Percentiles rank a stretch among this genome's conserved stretches.
phyloP scores from a whole-genome alignment of 2,888 invertebrate species.

The Chloroclysta siterata region DNA sequence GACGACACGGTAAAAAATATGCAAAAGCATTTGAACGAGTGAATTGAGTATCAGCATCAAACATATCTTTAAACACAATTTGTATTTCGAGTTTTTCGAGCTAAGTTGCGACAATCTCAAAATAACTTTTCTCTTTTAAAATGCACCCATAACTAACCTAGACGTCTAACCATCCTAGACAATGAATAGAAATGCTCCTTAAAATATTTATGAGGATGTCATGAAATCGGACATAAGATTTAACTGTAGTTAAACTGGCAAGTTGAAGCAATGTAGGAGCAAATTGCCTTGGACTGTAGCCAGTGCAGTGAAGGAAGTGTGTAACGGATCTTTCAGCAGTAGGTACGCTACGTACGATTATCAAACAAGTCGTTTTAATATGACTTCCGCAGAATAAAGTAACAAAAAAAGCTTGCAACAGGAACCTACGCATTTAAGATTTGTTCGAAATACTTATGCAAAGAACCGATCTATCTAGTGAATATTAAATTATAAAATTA shows the following conservation, averaged over 20 bases:
- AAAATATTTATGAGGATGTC: slow-evolving; percentile 31
- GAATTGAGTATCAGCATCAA: neutral
- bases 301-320: slow-evolving; percentile 35
- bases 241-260: slow-evolving; percentile 27
- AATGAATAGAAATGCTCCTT: slow-evolving; percentile 19
- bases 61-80: too few relatives aligned
- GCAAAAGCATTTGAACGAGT: too few relatives aligned
- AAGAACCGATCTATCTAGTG: slow-evolving; percentile 26
- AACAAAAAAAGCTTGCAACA: slow-evolving; percentile 9
- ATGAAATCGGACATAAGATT: slow-evolving; percentile 28
- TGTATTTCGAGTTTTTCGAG: too few relatives aligned
- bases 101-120: too few relatives aligned
- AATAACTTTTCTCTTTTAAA: too few relatives aligned
- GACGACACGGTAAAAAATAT: neutral
- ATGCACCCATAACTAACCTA: neutral
- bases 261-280: slow-evolving; percentile 30
- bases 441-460: slow-evolving; percentile 25
- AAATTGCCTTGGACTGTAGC: slow-evolving; percentile 40
- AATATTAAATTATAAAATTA: slow-evolving; percentile 39
- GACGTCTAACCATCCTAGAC: slow-evolving; percentile 23
- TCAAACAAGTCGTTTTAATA: slow-evolving; percentile 18
- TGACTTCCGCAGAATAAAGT: neutral
- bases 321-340: slow-evolving; percentile 31
- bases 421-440: slow-evolving; percentile 14
- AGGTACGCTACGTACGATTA: slow-evolving; percentile 15